Conservation (phyloP, 2,113 vertebrate species). For the Callospermophilus lateralis region DNA sequence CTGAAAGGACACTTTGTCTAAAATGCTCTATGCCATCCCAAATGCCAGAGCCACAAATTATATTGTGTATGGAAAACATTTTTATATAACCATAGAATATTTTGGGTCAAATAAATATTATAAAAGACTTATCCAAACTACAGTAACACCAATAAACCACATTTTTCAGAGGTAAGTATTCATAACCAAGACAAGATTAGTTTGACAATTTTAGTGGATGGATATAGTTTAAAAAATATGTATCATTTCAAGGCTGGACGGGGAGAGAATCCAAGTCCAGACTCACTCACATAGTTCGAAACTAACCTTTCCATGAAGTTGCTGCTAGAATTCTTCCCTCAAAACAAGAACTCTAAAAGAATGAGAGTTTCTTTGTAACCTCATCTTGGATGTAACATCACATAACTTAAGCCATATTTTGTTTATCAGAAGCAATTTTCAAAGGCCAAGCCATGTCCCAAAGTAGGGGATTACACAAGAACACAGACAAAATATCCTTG, state of each 20-base stretch:
- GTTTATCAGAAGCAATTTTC: not conserved
- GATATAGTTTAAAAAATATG: not conserved
- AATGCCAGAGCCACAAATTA: conserved; percentile 51
- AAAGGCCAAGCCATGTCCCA: not conserved
- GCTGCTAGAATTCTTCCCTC: not conserved
- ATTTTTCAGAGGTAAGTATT: conserved; percentile 29
- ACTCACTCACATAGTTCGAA: not conserved
- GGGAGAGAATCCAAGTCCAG: not conserved
- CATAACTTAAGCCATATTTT: not conserved
- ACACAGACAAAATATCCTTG: not conserved
- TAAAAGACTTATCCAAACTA: conserved; percentile 6
- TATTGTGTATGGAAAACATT: conserved; percentile 3
- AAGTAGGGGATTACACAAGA: not conserved
- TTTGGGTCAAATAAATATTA: conserved; percentile 38
- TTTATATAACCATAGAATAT: conserved; percentile 51
- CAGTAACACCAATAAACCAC: not conserved
- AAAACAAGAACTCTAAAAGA: not conserved
- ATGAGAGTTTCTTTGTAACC: not conserved
- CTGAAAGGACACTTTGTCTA: conserved; percentile 80
- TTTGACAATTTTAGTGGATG: not conserved
- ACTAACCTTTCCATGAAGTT: not conserved
- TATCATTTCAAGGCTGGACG: not conserved
- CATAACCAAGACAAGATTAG: not conserved
- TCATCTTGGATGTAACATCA: not conserved
- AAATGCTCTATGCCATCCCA: conserved; percentile 68